Evolutionary conservation across 2,113 vertebrate genomes (phyloP).

Genomic region (Genyomyrus donnyi): DNA sequence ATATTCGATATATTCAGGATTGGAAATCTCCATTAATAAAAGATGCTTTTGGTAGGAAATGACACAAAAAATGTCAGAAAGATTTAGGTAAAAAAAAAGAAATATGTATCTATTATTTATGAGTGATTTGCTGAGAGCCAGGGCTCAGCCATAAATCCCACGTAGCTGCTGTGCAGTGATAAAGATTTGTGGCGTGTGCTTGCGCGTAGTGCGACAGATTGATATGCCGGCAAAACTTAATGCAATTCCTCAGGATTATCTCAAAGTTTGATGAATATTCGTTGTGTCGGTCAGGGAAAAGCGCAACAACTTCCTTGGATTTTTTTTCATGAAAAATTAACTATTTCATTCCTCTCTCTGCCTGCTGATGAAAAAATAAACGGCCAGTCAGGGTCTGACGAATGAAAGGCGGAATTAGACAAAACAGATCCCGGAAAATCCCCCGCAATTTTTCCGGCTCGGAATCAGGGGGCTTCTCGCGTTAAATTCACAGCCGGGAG

Average conservation of each 20-base stretch:
- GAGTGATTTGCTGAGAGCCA: background rate
- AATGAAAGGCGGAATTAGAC: background rate
- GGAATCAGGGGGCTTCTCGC: background rate
- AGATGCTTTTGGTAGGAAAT: background rate
- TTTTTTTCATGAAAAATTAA: background rate
- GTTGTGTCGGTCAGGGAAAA: background rate
- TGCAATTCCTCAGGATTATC: background rate
- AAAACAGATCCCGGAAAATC: background rate
- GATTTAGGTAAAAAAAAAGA: background rate
- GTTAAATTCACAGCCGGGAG: background rate
- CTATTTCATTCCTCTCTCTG: background rate
- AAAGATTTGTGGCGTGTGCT: background rate
- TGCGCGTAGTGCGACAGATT: background rate
- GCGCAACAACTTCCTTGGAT: background rate
- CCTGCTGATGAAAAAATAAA: background rate
- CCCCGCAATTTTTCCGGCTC: background rate
- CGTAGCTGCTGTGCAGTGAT: background rate
- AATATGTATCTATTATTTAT: background rate
- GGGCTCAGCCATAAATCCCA: background rate
- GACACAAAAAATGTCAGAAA: background rate
- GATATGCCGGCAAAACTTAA: background rate
- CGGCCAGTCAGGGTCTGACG: background rate
- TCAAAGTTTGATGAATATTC: background rate
- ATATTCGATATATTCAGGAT: background rate
- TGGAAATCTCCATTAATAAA: background rate